phyloP scores from a whole-genome alignment of 2,113 vertebrate species.

The Plestiodon gilberti region DNA sequence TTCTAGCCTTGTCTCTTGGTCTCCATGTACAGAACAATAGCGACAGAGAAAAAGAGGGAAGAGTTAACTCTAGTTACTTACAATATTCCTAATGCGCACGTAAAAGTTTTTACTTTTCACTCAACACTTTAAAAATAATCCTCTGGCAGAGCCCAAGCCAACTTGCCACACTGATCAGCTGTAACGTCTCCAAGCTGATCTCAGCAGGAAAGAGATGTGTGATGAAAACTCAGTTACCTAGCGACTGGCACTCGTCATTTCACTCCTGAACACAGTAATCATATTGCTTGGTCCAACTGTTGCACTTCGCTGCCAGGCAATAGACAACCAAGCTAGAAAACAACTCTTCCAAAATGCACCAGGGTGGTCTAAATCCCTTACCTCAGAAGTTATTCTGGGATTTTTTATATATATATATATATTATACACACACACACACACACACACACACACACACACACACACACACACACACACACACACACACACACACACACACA shows the following conservation, averaged over 20 bases:
- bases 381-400: neutral
- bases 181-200: conserved; percentile 15
- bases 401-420: too few species aligned
- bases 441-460: neutral
- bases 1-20: conserved; percentile 19
- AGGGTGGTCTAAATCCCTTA: conserved; percentile 8
- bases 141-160: conserved; percentile 26
- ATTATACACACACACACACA: too few species aligned
- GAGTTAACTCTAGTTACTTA: neutral
- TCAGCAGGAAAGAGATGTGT: conserved; percentile 46
- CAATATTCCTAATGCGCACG: conserved; percentile 23
- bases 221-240: conserved; percentile 7
- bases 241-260: conserved; percentile 5
- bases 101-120: conserved; percentile 24
- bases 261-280: neutral
- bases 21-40: conserved; percentile 31
- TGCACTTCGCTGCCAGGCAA: conserved; percentile 3
- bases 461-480: neutral
- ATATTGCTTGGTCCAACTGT: neutral
- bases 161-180: conserved; percentile 16
- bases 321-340: conserved; percentile 28
- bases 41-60: conserved; percentile 6
- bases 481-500: too few species aligned
- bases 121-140: conserved; percentile 50
- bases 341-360: conserved; percentile 19